A percentile compares a stretch with the other conserved stretches of the same genome.
Evolutionary conservation across 2,113 vertebrate genomes (phyloP).

Genomic region (Cephalopholis sonnerati): DNA sequence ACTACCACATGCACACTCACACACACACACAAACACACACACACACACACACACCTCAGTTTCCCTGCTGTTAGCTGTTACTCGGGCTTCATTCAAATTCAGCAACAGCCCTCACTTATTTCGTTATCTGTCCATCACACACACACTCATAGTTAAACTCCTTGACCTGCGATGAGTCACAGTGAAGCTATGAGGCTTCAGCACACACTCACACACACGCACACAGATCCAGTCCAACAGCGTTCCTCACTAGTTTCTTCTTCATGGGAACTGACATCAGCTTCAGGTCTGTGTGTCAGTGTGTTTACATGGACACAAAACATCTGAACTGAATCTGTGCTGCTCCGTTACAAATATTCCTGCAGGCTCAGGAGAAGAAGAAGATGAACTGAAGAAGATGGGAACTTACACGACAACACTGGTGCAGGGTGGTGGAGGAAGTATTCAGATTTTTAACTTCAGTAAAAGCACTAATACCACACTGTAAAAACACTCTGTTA

Average conservation of each 20-base stretch:
- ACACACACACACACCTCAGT: not conserved
- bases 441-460: too few species aligned
- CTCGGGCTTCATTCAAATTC: not conserved
- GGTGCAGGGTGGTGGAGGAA: too few species aligned
- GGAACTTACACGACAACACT: too few species aligned
- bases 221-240: not conserved
- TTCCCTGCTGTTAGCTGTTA: not conserved
- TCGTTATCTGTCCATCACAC: conserved; percentile 27
- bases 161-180: conserved; percentile 47
- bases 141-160: conserved; percentile 3
- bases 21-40: conserved; percentile 6
- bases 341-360: not conserved
- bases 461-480: too few species aligned
- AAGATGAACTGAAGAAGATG: too few species aligned
- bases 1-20: not conserved
- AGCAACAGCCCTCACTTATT: not conserved
- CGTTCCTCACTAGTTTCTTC: not conserved
- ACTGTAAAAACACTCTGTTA: too few species aligned
- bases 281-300: not conserved
- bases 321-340: not conserved
- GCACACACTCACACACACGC: not conserved
- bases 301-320: not conserved
- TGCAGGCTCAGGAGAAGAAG: not conserved
- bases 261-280: conserved; percentile 16
- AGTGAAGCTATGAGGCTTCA: conserved; percentile 3